Evolutionary conservation across 2,113 vertebrate genomes (phyloP).

Genomic region (Perccottus glenii): DNA sequence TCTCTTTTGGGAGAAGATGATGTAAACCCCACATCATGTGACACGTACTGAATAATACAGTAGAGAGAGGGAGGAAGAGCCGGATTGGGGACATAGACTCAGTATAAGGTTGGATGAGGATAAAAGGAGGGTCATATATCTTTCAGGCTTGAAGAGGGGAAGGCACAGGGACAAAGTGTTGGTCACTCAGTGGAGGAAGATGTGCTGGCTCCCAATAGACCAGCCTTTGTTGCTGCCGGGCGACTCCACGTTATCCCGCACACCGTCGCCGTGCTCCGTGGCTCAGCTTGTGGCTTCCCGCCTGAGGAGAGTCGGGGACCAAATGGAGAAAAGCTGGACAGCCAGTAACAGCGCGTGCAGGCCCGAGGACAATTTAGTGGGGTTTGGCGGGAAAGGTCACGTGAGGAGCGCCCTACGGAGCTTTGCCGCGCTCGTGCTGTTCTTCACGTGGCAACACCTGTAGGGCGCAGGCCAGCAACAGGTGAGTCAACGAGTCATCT

Average conservation of each 20-base stretch:
- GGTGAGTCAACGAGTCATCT: conserved; percentile 60
- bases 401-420: conserved; percentile 11
- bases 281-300: conserved; percentile 78
- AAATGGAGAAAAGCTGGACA: conserved; percentile 75
- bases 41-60: conserved; percentile 84
- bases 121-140: conserved; percentile 43
- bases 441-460: conserved; percentile 79
- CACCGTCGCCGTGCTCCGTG: conserved; percentile 68
- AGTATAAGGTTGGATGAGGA: conserved; percentile 49
- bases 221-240: conserved; percentile 70
- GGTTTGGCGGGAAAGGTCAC: neutral
- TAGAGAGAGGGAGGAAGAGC: conserved; percentile 35
- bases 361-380: neutral
- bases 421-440: conserved; percentile 78
- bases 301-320: conserved; percentile 84
- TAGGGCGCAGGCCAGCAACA: conserved; percentile 79
- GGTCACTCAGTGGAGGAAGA: conserved; percentile 47
- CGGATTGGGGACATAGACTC: conserved; percentile 29
- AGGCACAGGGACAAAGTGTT: neutral
- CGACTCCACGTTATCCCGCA: conserved; percentile 63
- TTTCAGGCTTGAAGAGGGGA: conserved; percentile 24
- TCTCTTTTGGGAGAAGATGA: conserved; percentile 85
- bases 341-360: neutral
- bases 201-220: conserved; percentile 81
- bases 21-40: conserved; percentile 86